Percentiles rank a stretch among this genome's conserved stretches.
Evolutionary conservation across 1,140 invertebrate genomes (phyloP).

Genomic region (Orchestia grillus): DNA sequence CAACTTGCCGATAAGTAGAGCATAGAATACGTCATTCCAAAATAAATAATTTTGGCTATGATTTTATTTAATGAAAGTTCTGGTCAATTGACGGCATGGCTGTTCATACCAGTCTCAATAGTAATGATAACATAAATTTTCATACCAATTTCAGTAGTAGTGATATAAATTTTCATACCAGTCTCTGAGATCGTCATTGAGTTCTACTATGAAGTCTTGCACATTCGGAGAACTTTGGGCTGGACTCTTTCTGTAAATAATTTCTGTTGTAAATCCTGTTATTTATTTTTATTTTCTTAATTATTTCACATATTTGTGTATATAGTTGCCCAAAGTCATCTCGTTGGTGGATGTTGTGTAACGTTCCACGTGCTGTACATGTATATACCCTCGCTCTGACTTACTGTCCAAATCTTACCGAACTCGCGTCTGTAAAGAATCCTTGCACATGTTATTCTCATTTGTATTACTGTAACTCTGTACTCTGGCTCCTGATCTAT

Average conservation of each 20-base stretch:
- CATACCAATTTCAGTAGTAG: neutral
- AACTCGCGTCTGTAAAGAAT: neutral
- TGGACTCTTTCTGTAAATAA: neutral
- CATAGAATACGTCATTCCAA: neutral
- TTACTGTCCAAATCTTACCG: neutral
- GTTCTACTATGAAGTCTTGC: neutral
- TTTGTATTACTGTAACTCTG: neutral
- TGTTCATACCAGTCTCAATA: too few species aligned
- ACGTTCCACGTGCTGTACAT: neutral
- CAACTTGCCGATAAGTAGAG: neutral
- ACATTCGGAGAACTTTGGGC: neutral
- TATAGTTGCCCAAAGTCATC: neutral
- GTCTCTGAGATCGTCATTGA: neutral
- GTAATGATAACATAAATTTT: neutral
- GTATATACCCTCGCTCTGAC: neutral
- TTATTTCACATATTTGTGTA: neutral
- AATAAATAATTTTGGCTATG: neutral
- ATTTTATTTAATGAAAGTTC: neutral
- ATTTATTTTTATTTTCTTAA: neutral
- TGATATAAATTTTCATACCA: neutral
- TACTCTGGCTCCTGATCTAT: neutral
- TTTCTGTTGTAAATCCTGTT: neutral
- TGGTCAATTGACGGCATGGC: too few species aligned
- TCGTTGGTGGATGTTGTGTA: neutral
- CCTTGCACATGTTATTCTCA: neutral